These are phyloP conservation scores for Tachystola acroxantha DNA, from an alignment of 2,888 invertebrate species.

Conservation along the genomic window DNA sequence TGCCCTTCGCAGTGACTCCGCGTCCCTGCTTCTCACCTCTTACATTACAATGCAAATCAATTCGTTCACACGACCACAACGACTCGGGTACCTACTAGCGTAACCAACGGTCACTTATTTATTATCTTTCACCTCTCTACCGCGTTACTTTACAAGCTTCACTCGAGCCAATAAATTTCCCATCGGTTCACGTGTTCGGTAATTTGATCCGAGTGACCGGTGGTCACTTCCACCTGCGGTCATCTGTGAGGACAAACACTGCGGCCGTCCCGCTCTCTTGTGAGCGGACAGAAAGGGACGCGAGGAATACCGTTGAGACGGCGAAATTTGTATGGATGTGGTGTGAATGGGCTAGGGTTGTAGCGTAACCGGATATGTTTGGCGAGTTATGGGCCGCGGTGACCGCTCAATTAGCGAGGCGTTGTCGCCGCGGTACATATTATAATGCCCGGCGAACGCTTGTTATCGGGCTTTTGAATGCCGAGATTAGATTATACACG, in stretches of 20 bases:
- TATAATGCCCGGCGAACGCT: too few species aligned
- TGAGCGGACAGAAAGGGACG: constrained; percentile 21
- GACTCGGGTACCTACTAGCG: constrained; percentile 14
- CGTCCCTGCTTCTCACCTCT: constrained; percentile 38
- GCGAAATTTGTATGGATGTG: constrained; percentile 31
- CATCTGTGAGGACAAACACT: constrained; percentile 23
- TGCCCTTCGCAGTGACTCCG: constrained; percentile 52
- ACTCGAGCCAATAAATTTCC: constrained; percentile 54
- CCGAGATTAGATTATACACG: too few species aligned
- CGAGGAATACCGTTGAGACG: constrained; percentile 26
- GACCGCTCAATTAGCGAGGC: constrained; percentile 71
- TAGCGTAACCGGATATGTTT: constrained; percentile 60
- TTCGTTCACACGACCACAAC: constrained; percentile 60
- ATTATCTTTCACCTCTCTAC: constrained; percentile 30
- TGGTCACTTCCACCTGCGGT: constrained; percentile 66
- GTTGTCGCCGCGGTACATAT: too few species aligned
- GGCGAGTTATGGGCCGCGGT: constrained; percentile 51
- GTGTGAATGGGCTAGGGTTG: constrained; percentile 48
- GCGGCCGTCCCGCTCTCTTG: constrained; percentile 29
- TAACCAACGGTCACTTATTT: constrained; percentile 40
- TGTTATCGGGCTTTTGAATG: too few species aligned
- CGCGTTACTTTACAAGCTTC: constrained; percentile 54
- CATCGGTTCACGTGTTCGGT: constrained; percentile 46
- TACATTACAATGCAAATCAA: constrained; percentile 66
- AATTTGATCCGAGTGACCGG: constrained; percentile 63